Base-by-base conservation (phyloP, 2,888 invertebrate species). In the Diarsia mendica region DNA sequence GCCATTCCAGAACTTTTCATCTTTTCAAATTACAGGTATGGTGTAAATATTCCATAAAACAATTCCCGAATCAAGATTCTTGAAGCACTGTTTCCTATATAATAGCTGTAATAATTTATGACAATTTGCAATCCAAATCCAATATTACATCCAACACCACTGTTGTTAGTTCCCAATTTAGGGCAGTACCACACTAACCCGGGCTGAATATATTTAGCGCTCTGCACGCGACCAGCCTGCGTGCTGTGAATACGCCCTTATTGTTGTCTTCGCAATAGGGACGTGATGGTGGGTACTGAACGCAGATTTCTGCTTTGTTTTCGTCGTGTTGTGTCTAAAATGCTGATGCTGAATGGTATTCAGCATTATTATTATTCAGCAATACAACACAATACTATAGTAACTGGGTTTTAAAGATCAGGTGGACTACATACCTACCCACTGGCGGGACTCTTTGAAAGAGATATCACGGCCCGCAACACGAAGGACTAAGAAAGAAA, bases 151-250 rank as follows among this genome's bases (percentile, higher is more conserved):
- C 13, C 55, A 63, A 68, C 51, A 67, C 18, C 49, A 48, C 46
- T 70, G 44, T 75, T 49, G 48, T 68, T 13, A 66, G 73, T 79
- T 58, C 44, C 72, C 67, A 71, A 89, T 81, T 85, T 78, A 67
- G 84, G 77, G 80, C 85, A 73, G 69, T 72, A 58, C 44, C 68
- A 68, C 80, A 75, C 85, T 73, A 79, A 77, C 80, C 64, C 60
- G 23, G 74, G 64, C 86, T 88, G 90, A 90, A 90, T 90, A 90
- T 90, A 90, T 90, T 90, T 90, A 87, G 87, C 83, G 79, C 80
- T 73, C 69, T 82, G 80, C 73, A 79, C 75, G 84, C 76, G 65
- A 73, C 80, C 72, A 6, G 63, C 15, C 64, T 76, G 60, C 74
- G 76, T 79, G 78, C 66, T 77, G 55, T 67, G 82, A 74, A 90